phyloP scores from a whole-genome alignment of 2,113 vertebrate genomes.

The Sigmodon hispidus region DNA sequence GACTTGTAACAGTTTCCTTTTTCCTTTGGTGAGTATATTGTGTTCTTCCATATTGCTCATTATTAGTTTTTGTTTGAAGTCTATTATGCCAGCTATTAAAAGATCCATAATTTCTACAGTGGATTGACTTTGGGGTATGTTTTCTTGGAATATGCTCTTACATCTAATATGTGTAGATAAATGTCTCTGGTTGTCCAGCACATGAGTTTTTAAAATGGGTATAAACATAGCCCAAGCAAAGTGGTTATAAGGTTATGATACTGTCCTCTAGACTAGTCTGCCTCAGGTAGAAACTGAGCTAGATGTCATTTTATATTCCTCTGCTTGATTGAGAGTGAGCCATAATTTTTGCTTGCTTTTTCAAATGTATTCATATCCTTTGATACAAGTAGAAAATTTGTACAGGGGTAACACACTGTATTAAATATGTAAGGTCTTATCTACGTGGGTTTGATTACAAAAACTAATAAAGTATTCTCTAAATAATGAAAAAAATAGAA shows the following conservation, averaged over 20 bases:
- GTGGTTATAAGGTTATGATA: neutral
- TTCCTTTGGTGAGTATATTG: neutral
- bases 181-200: neutral
- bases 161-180: neutral
- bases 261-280: neutral
- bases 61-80: neutral
- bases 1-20: neutral
- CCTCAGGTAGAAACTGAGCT: neutral
- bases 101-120: neutral
- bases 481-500: too few relatives aligned
- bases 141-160: neutral
- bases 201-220: neutral
- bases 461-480: too few relatives aligned
- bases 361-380: constrained; percentile 20
- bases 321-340: neutral
- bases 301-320: neutral
- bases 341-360: constrained; percentile 7
- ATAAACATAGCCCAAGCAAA: neutral
- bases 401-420: too few relatives aligned
- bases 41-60: neutral
- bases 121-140: neutral
- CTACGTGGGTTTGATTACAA: too few relatives aligned
- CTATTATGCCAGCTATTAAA: neutral
- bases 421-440: too few relatives aligned
- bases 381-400: constrained; percentile 48